Base-by-base conservation (phyloP, 2,888 invertebrate genomes). In the Meganola albula region DNA sequence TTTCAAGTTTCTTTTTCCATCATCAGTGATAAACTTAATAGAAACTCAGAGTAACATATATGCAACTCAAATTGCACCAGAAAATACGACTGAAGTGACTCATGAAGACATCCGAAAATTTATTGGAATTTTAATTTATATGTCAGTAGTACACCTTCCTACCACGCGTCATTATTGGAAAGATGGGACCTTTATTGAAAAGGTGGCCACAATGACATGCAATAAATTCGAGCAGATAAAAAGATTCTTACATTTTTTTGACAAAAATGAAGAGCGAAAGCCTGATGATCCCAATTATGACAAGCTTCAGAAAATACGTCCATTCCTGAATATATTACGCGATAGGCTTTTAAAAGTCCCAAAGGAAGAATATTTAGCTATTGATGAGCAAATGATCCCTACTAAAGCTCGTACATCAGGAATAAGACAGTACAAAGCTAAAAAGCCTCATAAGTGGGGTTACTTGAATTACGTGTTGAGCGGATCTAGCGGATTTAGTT, bases 381-480 rank as follows among this genome's bases (percentile, higher is more conserved):
- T 63, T 5, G 59, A 65, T 40, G 62, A 63, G 30, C 56, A 65
- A 43, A 64, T 67, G 8, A 62, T 66, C n/a, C 60, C 62, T 0
- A 63, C 57, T 4, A 68, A 67, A 30, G 27, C 32, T 7, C 10
- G 23, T n/a, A 20, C 31, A 37, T 53, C 57, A n/a, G n/a, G n/a
- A 2, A 53, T 59, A n/a, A 59, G 49, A 27, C 48, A 58, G 33
- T 61, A 61, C 34, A 61, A 60, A 39, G 55, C 28, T 11, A 30
- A 26, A 30, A 38, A 27, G 4, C 60, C 36, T 4, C 52, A 58
- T 33, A 66, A 62, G 44, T 60, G 59, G 58, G 56, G 55, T 14
- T 64, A 52, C 33, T 58, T 60, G 45, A 52, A 51, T 30, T 53
- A 49, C 45, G 59, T 61, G 24, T 37, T 63, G 2, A 62, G 62